Evolutionary conservation across 2,888 invertebrate species (phyloP).

Genomic region (Octodonta nipae): DNA sequence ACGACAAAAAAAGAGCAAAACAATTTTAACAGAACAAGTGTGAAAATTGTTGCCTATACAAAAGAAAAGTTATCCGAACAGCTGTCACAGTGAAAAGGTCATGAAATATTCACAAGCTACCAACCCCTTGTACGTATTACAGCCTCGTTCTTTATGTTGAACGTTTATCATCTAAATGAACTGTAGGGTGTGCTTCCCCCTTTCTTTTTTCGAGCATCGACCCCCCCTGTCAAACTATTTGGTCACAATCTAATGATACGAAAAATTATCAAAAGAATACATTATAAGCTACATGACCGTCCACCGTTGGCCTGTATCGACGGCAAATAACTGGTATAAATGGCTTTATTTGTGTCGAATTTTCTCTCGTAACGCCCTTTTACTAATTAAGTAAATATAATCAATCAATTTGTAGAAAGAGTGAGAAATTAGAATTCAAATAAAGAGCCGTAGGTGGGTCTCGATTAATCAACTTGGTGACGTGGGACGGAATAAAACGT

Average conservation of each 20-base stretch:
- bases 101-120: slow-evolving; percentile 28
- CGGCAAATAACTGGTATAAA: slow-evolving; percentile 15
- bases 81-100: slow-evolving; percentile 25
- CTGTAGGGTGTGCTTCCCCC: too few relatives aligned
- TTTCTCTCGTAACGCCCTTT: slow-evolving; percentile 11
- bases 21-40: slow-evolving; percentile 19
- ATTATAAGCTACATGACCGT: slow-evolving; percentile 20
- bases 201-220: slow-evolving; percentile 15
- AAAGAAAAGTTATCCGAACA: slow-evolving; percentile 26
- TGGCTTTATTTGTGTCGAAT: slow-evolving; percentile 21
- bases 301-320: background rate
- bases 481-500: background rate
- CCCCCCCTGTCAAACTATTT: slow-evolving; percentile 27
- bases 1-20: too few relatives aligned
- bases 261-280: slow-evolving; percentile 29
- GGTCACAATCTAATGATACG: slow-evolving; percentile 31
- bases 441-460: background rate
- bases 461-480: background rate
- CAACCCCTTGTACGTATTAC: slow-evolving; percentile 27
- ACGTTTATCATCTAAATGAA: slow-evolving; percentile 21
- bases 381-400: slow-evolving; percentile 24
- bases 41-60: slow-evolving; percentile 23
- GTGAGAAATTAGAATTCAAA: slow-evolving; percentile 13
- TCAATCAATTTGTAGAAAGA: slow-evolving; percentile 24
- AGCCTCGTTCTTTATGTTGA: slow-evolving; percentile 27